Evolutionary conservation across 2,888 invertebrate genomes (phyloP), one percentile per base, ranked within the genome.

Genomic region (Euphydryas editha): DNA sequence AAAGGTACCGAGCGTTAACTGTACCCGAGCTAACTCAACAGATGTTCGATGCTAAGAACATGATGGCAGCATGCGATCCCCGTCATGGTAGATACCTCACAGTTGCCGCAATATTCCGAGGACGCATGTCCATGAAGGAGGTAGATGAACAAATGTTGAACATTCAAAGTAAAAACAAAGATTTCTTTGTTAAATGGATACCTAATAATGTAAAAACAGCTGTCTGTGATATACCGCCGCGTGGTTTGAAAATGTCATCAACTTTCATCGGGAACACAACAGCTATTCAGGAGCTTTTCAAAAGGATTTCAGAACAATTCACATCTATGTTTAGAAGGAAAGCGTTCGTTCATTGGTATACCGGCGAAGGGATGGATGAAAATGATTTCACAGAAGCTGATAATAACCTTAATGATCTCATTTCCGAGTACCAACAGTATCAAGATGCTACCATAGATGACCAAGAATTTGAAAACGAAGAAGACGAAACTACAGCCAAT

Each of bases 331-430:
- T 98, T 94, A 95, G 98, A 79, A 95, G 98, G 80, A 98, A 98
- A 93, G 98, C 98, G 81, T 98, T 98, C 95, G 94, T 98, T 78
- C 98, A 98, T 94, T 99, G 98, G 98, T 99, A 97, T 90, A 97
- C 97, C 44, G 97, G 97, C 64, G 97, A 98, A 84, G 97, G 97
- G 74, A 97, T 97, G 97, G 97, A 97, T 80, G 97, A 97, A 83
- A 96, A 97, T 96, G 97, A 97, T 88, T 97, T 97, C 93, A 96
- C 97, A 1, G 98, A 98, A 87, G 97, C 98, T 0, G 97, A 97
- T 84, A 96, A 96, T 81, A 98, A 96, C 90, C 95, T 97, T 95
- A 95, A 95, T 75, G 95, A 95, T 81, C 82, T 95, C 46, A 94
- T 95, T 67, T 95, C 95, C 0, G 96, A 96, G 80, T 96, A 96